Percentiles rank a stretch among this genome's conserved stretches.
These are phyloP conservation scores for Itoplectis maculator DNA, from an alignment of 2,888 invertebrate genomes.

Conservation along the genomic window DNA sequence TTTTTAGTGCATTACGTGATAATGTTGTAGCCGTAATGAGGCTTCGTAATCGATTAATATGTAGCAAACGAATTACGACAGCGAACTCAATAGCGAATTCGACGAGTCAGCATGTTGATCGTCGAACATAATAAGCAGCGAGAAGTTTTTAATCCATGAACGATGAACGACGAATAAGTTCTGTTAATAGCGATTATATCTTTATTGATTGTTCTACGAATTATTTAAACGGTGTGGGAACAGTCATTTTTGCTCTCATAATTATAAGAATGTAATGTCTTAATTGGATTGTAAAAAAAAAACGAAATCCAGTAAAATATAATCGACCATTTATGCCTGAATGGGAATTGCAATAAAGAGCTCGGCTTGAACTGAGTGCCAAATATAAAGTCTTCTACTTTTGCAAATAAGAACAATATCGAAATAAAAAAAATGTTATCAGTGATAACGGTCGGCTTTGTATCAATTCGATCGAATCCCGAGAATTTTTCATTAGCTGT, in stretches of 20 bases:
- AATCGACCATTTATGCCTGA: too few species aligned
- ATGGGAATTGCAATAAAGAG: too few species aligned
- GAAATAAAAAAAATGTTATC: background rate
- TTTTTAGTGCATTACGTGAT: conserved; percentile 30
- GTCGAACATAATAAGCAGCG: conserved; percentile 22
- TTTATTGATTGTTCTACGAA: background rate
- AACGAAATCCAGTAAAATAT: too few species aligned
- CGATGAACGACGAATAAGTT: conserved; percentile 43
- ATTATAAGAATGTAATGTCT: background rate
- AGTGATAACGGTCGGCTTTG: background rate
- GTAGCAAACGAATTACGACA: conserved; percentile 30
- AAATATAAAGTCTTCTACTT: conserved; percentile 1
- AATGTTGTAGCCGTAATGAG: conserved; percentile 12
- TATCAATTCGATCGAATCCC: background rate
- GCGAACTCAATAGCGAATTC: conserved; percentile 5
- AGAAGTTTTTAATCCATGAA: conserved; percentile 40
- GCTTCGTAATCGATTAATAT: conserved; percentile 24
- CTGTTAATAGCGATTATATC: background rate
- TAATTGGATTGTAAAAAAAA: background rate
- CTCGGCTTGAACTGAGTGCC: too few species aligned
- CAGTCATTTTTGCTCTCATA: background rate
- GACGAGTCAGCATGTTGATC: conserved; percentile 47
- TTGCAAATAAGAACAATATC: background rate
- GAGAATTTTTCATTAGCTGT: background rate
- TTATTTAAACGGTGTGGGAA: background rate